Evolutionary conservation across 2,797 vertebrate genomes (phyloP).

Genomic region (Myotis daubentonii): DNA sequence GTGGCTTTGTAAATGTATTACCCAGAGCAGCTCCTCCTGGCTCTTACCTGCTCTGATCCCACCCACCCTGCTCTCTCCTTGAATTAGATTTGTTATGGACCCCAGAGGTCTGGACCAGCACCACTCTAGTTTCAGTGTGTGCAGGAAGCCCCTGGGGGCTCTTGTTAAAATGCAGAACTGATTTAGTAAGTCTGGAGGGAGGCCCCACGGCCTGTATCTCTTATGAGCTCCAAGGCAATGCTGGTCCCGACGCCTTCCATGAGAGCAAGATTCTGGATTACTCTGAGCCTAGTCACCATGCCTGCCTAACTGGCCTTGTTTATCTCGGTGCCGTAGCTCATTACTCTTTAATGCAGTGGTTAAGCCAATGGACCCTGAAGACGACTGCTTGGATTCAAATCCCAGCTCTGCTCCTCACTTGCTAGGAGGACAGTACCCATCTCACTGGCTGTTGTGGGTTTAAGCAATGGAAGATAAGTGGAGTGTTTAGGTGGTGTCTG

Average conservation of each 20-base stretch:
- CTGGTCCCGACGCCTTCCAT: accelerated
- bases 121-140: not conserved
- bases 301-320: not conserved
- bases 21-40: not conserved
- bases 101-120: not conserved
- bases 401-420: not conserved
- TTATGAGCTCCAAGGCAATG: not conserved
- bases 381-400: not conserved
- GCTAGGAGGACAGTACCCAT: not conserved
- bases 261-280: not conserved
- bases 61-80: not conserved
- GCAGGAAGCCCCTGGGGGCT: not conserved
- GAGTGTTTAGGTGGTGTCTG: not conserved
- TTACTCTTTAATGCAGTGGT: not conserved
- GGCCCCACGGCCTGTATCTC: not conserved
- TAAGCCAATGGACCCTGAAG: not conserved
- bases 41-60: not conserved
- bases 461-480: not conserved
- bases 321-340: not conserved
- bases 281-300: not conserved
- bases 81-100: not conserved
- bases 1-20: not conserved
- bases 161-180: not conserved
- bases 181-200: not conserved
- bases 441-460: not conserved